Conservation (phyloP, 1,140 invertebrate genomes). For the Temnothorax longispinosus region DNA sequence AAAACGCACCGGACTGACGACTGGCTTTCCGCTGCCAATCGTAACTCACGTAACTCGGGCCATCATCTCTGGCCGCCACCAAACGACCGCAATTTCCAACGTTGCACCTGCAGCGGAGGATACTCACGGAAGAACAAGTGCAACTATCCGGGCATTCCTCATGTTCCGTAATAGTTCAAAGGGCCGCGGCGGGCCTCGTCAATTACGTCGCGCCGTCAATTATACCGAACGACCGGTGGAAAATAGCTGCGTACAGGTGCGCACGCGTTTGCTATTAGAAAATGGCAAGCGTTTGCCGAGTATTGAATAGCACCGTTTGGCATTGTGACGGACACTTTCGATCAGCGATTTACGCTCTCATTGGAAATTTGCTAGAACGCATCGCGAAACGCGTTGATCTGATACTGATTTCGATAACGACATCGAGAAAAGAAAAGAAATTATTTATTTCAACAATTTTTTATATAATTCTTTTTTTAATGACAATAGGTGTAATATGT, state of each 20-base stretch:
- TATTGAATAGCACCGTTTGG: neutral
- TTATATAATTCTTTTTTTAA: neutral
- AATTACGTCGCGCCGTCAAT: slow-evolving; percentile 30
- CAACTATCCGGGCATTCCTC: slow-evolving; percentile 32
- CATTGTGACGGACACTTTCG: neutral
- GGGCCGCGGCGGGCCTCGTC: slow-evolving; percentile 17
- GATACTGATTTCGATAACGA: neutral
- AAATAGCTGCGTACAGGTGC: neutral
- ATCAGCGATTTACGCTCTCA: slow-evolving; percentile 6
- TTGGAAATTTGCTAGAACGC: neutral
- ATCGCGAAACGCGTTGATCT: neutral
- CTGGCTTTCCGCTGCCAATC: neutral
- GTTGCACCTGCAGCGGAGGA: slow-evolving; percentile 22
- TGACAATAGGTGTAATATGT: neutral
- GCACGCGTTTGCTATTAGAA: neutral
- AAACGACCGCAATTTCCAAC: slow-evolving; percentile 53
- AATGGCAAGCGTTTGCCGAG: neutral
- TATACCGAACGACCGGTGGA: neutral
- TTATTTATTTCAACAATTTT: neutral
- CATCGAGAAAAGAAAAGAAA: neutral
- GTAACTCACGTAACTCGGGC: slow-evolving; percentile 38
- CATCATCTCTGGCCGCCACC: slow-evolving; percentile 4
- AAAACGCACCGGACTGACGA: slow-evolving; percentile 8
- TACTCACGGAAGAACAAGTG: slow-evolving; percentile 30
- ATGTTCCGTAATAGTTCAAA: slow-evolving; percentile 46